Percentiles rank a stretch among this genome's conserved stretches.
Evolutionary conservation across 2,113 vertebrate species (phyloP).

Genomic region (Chionis minor): DNA sequence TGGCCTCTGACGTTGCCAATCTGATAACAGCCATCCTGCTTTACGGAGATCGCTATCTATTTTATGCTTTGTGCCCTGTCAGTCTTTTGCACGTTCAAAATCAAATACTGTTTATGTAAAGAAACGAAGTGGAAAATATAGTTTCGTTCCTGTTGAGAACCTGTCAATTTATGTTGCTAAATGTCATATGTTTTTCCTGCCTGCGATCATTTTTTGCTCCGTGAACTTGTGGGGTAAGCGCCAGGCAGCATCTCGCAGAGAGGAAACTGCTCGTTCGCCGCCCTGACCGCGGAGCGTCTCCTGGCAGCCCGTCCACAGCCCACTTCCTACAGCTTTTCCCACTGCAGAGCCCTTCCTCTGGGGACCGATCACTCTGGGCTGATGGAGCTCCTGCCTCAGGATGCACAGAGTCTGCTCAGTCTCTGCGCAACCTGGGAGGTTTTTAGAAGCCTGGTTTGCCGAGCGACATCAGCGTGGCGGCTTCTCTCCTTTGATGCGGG

Average conservation of each 20-base stretch:
- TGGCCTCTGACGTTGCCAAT: slow-evolving; percentile 21
- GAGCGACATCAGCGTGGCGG: neutral
- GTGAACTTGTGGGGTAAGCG: neutral
- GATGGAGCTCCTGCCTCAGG: neutral
- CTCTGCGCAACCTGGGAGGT: accelerated
- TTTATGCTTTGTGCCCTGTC: slow-evolving; percentile 6
- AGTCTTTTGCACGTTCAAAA: neutral
- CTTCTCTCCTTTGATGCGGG: neutral
- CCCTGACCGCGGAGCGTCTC: neutral
- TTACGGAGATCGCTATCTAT: neutral
- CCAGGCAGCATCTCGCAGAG: neutral
- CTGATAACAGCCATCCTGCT: slow-evolving; percentile 51
- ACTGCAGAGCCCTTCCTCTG: neutral
- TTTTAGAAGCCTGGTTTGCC: neutral
- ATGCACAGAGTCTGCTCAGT: neutral
- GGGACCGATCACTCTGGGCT: neutral
- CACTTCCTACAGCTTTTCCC: neutral
- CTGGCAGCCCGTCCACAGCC: neutral
- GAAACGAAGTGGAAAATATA: slow-evolving; percentile 20
- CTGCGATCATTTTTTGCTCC: neutral
- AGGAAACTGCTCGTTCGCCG: neutral
- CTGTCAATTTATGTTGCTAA: slow-evolving; percentile 27
- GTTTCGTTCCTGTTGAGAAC: neutral
- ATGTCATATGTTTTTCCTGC: slow-evolving; percentile 24
- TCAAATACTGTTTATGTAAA: slow-evolving; percentile 3